Conservation (phyloP, 2,888 invertebrate species). For the Cantharis nigra region DNA sequence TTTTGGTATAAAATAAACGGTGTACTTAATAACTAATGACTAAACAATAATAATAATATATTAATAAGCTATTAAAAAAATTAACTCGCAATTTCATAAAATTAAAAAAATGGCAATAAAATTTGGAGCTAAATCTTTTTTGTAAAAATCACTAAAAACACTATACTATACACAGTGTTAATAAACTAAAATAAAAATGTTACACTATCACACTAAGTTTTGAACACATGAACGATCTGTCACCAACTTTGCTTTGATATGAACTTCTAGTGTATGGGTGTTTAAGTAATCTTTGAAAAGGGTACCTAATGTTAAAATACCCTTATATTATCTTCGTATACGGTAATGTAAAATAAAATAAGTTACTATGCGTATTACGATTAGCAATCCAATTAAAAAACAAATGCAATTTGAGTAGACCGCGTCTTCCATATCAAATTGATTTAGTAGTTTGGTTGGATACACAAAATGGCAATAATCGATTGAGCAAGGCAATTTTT, state of each 20-base stretch:
- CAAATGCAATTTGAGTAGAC: constrained; percentile 68
- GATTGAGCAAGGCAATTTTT: constrained; percentile 72
- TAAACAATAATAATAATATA: background rate
- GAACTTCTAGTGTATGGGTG: background rate
- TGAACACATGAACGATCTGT: background rate
- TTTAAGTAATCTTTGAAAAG: background rate
- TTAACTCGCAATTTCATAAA: too few relatives aligned
- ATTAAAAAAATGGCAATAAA: too few relatives aligned
- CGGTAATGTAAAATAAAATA: constrained; percentile 64
- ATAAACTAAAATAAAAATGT: background rate
- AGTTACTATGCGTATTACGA: constrained; percentile 66
- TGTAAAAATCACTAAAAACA: too few relatives aligned
- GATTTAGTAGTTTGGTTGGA: constrained; percentile 74
- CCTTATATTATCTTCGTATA: constrained; percentile 4
- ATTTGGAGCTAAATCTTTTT: too few relatives aligned
- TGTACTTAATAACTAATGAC: background rate
- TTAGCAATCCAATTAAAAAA: constrained; percentile 67
- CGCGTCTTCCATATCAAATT: constrained; percentile 71
- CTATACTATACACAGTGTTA: too few relatives aligned
- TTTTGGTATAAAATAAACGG: background rate
- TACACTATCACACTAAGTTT: background rate
- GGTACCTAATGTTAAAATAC: background rate
- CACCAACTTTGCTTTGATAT: background rate
- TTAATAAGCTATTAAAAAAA: background rate
- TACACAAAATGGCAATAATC: constrained; percentile 76